Evolutionary conservation across 2,113 vertebrate species (phyloP).

Genomic region (Coracopsis vasa): DNA sequence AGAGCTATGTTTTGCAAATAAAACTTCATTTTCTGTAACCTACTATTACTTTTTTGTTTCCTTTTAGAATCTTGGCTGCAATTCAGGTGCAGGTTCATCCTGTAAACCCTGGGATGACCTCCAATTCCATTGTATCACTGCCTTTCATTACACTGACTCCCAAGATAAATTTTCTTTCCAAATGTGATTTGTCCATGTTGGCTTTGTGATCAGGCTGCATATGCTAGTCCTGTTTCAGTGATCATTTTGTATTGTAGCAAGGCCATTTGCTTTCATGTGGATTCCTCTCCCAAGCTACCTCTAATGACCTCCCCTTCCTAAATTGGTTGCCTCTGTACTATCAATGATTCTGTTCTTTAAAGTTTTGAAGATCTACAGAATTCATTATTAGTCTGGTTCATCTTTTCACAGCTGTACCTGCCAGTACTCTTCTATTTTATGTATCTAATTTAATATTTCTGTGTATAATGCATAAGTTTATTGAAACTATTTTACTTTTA

Average conservation of each 20-base stretch:
- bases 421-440: conserved; percentile 64
- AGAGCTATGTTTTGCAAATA: conserved; percentile 58
- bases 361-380: conserved; percentile 46
- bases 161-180: conserved; percentile 68
- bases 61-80: conserved; percentile 78
- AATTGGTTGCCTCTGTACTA: conserved; percentile 48
- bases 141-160: conserved; percentile 70
- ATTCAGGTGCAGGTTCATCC: conserved; percentile 70
- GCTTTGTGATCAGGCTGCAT: conserved; percentile 73
- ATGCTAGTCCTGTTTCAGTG: conserved; percentile 73
- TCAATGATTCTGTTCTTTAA: conserved; percentile 53
- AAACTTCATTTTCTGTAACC: conserved; percentile 69
- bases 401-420: conserved; percentile 60
- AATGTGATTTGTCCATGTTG: conserved; percentile 72
- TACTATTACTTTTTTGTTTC: conserved; percentile 65
- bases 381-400: conserved; percentile 17
- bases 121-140: conserved; percentile 75
- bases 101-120: conserved; percentile 77
- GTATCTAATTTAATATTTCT: conserved; percentile 66
- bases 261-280: conserved; percentile 70
- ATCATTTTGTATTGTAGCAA: conserved; percentile 67
- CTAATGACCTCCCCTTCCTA: conserved; percentile 70
- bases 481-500: conserved; percentile 64
- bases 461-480: conserved; percentile 62
- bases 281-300: conserved; percentile 84